A percentile compares a stretch with the other conserved stretches of the same genome.
Evolutionary conservation across 2,888 invertebrate species (phyloP).

Genomic region (Seira musarum): DNA sequence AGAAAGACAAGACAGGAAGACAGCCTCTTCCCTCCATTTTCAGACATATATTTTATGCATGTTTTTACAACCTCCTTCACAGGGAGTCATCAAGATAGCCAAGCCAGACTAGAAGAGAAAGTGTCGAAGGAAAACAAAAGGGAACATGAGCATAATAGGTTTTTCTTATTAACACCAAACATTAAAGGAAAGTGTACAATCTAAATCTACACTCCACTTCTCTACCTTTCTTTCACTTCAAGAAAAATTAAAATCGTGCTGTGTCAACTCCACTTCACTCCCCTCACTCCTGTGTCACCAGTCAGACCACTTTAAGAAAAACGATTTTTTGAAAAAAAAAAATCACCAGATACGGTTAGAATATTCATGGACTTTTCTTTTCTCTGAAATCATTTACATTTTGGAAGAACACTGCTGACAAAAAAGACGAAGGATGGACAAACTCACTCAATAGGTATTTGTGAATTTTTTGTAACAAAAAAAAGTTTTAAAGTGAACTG

Average conservation of each 20-base stretch:
- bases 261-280: slow-evolving; percentile 45
- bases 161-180: background rate
- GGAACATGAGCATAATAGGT: background rate
- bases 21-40: too few species aligned
- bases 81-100: too few species aligned
- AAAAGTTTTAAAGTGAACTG: too few species aligned
- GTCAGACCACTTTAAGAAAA: background rate
- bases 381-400: background rate
- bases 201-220: too few species aligned
- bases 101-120: background rate
- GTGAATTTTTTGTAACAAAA: too few species aligned
- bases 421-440: too few species aligned
- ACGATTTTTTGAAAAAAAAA: background rate
- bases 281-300: slow-evolving; percentile 40
- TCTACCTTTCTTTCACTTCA: background rate
- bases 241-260: slow-evolving; percentile 31
- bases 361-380: background rate
- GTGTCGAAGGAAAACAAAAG: background rate
- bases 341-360: background rate
- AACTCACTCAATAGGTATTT: too few species aligned
- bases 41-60: background rate
- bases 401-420: too few species aligned
- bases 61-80: too few species aligned
- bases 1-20: background rate
- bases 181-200: background rate